Percentiles rank a stretch among this genome's conserved stretches.
Conservation (phyloP, 1,140 invertebrate genomes). For the Papilio polytes region DNA sequence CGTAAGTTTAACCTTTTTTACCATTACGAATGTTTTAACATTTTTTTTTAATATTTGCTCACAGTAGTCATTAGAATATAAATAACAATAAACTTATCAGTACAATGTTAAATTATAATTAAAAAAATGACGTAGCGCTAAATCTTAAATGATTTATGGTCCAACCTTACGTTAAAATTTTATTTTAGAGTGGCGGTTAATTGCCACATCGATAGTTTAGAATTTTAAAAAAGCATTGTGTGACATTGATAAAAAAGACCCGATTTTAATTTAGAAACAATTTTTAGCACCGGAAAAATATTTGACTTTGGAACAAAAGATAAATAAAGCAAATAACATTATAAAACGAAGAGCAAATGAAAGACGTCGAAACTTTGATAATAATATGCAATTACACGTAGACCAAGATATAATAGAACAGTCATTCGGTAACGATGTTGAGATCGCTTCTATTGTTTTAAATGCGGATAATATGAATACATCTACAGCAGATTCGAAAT, state of each 20-base stretch:
- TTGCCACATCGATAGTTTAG: too few relatives aligned
- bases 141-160: too few relatives aligned
- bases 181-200: too few relatives aligned
- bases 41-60: slow-evolving; percentile 2
- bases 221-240: too few relatives aligned
- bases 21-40: neutral
- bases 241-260: neutral
- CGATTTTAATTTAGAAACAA: slow-evolving; percentile 16
- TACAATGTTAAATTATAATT: neutral
- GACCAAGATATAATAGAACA: slow-evolving; percentile 3
- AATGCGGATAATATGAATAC: neutral
- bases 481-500: neutral
- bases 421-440: neutral
- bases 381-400: slow-evolving; percentile 37
- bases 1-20: slow-evolving; percentile 52
- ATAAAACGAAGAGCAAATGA: slow-evolving; percentile 58
- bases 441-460: neutral
- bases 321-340: slow-evolving; percentile 60
- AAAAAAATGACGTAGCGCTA: too few relatives aligned
- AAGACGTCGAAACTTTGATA: slow-evolving; percentile 55
- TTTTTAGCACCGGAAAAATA: slow-evolving; percentile 50
- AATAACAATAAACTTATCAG: neutral
- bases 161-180: too few relatives aligned
- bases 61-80: neutral
- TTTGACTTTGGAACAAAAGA: slow-evolving; percentile 63